Conservation (phyloP, 2,888 invertebrate species). For the Macrophya annulata region DNA sequence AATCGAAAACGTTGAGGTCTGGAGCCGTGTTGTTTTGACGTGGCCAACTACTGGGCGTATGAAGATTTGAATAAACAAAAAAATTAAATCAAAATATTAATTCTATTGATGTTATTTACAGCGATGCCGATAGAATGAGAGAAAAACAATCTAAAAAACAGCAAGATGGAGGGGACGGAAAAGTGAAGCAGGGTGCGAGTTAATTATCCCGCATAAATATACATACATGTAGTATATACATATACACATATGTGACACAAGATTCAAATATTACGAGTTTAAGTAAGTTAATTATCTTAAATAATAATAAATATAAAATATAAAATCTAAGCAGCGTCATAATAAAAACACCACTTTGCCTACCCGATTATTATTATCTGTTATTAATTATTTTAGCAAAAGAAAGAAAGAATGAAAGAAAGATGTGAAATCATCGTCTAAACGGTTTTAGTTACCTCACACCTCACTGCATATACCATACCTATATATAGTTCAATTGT, state of each 20-base stretch:
- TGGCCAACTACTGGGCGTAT: background rate
- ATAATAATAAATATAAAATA: constrained; percentile 34
- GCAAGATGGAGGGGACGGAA: constrained; percentile 78
- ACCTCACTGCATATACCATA: background rate
- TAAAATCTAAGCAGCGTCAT: constrained; percentile 17
- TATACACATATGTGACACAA: constrained; percentile 32
- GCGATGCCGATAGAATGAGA: constrained; percentile 94
- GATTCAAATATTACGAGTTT: constrained; percentile 53
- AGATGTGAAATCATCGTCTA: background rate
- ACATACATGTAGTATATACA: background rate
- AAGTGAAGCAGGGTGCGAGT: constrained; percentile 67
- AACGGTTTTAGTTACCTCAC: background rate
- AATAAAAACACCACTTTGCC: constrained; percentile 52
- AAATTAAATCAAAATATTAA: too few species aligned
- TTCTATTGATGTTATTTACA: constrained; percentile 74
- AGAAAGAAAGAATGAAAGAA: background rate
- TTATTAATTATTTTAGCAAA: constrained; percentile 16
- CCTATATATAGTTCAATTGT: background rate
- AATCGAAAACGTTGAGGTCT: too few species aligned
- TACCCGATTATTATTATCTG: constrained; percentile 31
- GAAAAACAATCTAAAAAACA: constrained; percentile 93
- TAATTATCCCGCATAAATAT: constrained; percentile 61
- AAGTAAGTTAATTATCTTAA: constrained; percentile 45
- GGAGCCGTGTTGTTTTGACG: too few species aligned
- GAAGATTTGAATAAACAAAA: constrained; percentile 22